These are phyloP conservation scores for Fratercula arctica DNA, from an alignment of 2,797 vertebrate genomes.

Conservation along the genomic window DNA sequence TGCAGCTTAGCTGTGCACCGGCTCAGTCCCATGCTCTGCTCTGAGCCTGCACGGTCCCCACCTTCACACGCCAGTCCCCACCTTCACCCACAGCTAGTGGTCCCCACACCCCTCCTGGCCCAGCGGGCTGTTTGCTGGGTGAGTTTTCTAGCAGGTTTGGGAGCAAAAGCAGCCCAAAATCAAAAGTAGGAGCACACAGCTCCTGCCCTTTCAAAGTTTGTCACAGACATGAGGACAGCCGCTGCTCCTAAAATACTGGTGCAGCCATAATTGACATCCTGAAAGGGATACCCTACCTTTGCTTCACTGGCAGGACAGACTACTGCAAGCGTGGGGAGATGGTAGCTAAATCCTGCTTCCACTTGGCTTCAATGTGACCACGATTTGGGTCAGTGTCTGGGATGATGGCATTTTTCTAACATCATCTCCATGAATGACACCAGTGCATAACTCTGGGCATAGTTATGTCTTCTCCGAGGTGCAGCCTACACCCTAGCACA, in stretches of 20 bases:
- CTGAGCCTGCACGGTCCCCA: background rate
- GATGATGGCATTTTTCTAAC: background rate
- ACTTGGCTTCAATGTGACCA: background rate
- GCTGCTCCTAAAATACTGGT: background rate
- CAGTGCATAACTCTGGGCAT: background rate
- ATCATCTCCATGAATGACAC: background rate
- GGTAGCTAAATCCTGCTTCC: background rate
- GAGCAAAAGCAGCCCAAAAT: background rate
- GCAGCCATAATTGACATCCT: background rate
- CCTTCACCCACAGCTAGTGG: background rate
- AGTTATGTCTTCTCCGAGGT: rapidly evolving
- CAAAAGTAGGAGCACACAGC: background rate
- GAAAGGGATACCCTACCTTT: background rate
- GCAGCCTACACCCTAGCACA: background rate
- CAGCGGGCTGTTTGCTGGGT: rapidly evolving
- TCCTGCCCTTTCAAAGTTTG: background rate
- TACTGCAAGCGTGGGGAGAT: background rate
- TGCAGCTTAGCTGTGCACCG: background rate
- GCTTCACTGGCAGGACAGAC: background rate
- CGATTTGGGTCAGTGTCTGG: background rate
- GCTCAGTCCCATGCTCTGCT: background rate
- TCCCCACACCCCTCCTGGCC: background rate
- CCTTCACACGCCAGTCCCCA: background rate
- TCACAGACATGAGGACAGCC: background rate
- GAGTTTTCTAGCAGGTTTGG: background rate